A percentile compares a stretch with the other conserved stretches of the same genome.
Evolutionary conservation across 2,888 invertebrate genomes (phyloP).

Genomic region (Alitta virens): DNA sequence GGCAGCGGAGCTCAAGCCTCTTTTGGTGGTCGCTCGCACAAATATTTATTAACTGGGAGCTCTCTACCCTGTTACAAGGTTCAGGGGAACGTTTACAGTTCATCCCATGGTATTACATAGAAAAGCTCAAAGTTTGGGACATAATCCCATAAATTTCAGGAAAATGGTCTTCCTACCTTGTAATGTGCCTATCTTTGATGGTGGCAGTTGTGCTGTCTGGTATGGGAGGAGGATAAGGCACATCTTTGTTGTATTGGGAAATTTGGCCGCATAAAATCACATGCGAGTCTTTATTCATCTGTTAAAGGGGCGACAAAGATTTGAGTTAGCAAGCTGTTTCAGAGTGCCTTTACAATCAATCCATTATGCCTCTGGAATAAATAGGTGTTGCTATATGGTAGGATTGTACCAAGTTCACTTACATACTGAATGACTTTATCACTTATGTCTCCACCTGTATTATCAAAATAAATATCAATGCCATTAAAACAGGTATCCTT

Average conservation of each 20-base stretch:
- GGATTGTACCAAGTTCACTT: background rate
- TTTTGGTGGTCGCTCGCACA: no score
- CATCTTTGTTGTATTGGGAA: constrained; percentile 55
- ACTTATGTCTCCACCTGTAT: constrained; percentile 56
- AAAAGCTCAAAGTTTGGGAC: background rate
- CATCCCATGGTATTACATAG: background rate
- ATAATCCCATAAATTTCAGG: background rate
- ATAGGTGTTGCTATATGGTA: background rate
- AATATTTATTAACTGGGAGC: no score
- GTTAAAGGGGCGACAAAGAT: constrained; percentile 13
- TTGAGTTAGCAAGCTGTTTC: no score
- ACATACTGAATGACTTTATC: constrained; percentile 54
- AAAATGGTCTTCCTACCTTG: constrained; percentile 36
- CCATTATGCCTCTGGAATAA: no score
- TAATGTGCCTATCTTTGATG: constrained; percentile 40
- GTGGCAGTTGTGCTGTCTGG: constrained; percentile 37
- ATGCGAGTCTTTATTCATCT: constrained; percentile 53
- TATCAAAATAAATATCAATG: constrained; percentile 57
- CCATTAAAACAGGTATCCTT: constrained; percentile 48
- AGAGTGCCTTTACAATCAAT: no score
- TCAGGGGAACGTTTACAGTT: no score
- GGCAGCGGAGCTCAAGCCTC: no score
- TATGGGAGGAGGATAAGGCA: constrained; percentile 56
- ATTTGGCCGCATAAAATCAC: constrained; percentile 58
- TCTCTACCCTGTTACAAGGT: no score